Percentiles rank a stretch among this genome's conserved stretches.
These are phyloP conservation scores for Radopholus similis DNA, from an alignment of 1,140 invertebrate species.

Conservation along the genomic window DNA sequence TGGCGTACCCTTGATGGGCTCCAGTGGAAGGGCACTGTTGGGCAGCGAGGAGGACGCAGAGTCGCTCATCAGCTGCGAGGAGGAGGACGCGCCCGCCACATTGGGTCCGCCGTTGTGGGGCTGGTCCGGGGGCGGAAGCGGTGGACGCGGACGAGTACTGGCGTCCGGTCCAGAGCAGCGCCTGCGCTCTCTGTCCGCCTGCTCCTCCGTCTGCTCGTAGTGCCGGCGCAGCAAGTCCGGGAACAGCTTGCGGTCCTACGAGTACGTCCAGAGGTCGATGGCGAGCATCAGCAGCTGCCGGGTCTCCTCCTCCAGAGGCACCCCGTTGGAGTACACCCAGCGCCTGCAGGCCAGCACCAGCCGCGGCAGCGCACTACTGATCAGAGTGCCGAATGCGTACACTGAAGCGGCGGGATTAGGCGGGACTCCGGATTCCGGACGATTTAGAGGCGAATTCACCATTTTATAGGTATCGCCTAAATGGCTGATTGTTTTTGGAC, in stretches of 20 bases:
- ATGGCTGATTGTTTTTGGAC: not conserved
- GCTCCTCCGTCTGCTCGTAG: constrained; percentile 11
- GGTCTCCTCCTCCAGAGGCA: constrained; percentile 18
- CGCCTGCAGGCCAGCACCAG: constrained; percentile 10
- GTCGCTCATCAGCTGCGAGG: not conserved
- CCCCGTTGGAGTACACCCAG: constrained; percentile 18
- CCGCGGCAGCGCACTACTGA: constrained; percentile 16
- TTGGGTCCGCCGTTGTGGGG: too few species aligned
- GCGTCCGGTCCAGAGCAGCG: not conserved
- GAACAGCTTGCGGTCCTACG: constrained; percentile 24
- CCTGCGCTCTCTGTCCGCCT: not conserved
- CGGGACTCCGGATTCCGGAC: not conserved
- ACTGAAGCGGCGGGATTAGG: not conserved
- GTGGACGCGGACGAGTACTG: not conserved
- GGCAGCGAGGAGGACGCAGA: not conserved
- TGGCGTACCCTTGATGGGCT: too few species aligned
- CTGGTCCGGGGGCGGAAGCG: too few species aligned
- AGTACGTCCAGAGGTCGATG: constrained; percentile 30
- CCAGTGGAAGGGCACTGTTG: too few species aligned
- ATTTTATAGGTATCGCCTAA: not conserved
- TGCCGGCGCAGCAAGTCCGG: constrained; percentile 18
- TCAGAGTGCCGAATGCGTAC: constrained; percentile 24
- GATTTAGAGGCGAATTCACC: not conserved
- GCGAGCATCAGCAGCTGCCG: constrained; percentile 19
- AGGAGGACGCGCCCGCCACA: too few species aligned